Percentiles rank a stretch among this genome's conserved stretches.
phyloP scores from a whole-genome alignment of 2,797 vertebrate species.

The Leptoclinus maculatus region DNA sequence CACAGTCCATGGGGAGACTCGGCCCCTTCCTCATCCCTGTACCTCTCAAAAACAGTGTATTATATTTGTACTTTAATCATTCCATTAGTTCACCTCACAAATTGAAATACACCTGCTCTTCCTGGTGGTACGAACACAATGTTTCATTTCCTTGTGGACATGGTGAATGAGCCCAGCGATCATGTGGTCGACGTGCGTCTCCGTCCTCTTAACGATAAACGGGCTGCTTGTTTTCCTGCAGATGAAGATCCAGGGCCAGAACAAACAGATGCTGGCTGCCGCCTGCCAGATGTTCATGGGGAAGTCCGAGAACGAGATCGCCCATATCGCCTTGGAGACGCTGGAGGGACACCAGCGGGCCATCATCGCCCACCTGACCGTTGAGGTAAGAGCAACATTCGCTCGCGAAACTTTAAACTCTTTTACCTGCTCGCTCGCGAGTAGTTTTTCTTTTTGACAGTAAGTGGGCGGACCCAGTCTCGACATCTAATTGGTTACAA shows the following conservation, averaged over 20 bases:
- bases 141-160: neutral
- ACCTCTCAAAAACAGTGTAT: neutral
- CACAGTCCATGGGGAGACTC: neutral
- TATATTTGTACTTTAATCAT: neutral
- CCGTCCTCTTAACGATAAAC: neutral
- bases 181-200: neutral
- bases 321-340: constrained; percentile 93
- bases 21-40: neutral
- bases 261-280: constrained; percentile 95
- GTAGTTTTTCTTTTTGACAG: too few species aligned
- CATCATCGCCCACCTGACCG: constrained; percentile 95
- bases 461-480: too few species aligned
- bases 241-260: constrained; percentile 98
- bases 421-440: too few species aligned
- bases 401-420: too few species aligned
- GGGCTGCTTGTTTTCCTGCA: constrained; percentile 50
- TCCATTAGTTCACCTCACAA: neutral
- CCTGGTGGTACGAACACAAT: too few species aligned
- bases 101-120: too few species aligned
- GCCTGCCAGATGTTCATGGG: constrained; percentile 98
- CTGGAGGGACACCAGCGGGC: constrained; percentile 94
- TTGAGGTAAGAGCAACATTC: too few species aligned
- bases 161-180: neutral
- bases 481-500: too few species aligned
- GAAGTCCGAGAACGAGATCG: constrained; percentile 90